phyloP scores from a whole-genome alignment of 2,797 vertebrate genomes.

The Merluccius polli region DNA sequence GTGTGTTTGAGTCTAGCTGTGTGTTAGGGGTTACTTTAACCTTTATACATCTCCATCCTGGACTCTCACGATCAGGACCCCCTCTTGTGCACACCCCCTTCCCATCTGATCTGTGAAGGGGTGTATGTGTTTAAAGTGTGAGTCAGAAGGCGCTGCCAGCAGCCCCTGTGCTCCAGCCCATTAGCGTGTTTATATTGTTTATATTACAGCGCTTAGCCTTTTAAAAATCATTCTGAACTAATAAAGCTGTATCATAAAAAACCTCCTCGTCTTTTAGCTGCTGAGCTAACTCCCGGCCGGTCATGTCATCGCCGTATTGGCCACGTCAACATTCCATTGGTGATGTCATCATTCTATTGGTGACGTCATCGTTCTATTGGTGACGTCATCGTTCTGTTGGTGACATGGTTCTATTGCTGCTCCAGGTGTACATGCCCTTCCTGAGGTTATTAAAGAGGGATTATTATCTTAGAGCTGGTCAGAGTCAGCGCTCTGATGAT shows the following conservation, averaged over 20 bases:
- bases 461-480: conserved; percentile 16
- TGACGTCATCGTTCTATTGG: not conserved
- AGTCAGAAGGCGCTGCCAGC: not conserved
- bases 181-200: no score
- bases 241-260: no score
- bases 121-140: not conserved
- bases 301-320: not conserved
- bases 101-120: not conserved
- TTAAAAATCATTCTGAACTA: not conserved
- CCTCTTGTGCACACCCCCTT: no score
- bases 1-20: not conserved
- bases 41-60: not conserved
- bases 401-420: not conserved
- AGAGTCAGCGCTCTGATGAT: not conserved
- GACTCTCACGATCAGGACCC: not conserved
- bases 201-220: not conserved
- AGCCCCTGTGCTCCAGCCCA: no score
- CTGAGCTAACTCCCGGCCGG: no score
- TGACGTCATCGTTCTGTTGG: not conserved
- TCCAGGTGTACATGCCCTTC: conserved; percentile 7
- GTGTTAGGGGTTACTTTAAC: conserved; percentile 31
- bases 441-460: conserved; percentile 21
- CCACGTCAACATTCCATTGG: not conserved
- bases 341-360: not conserved
- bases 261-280: no score